Conservation (phyloP, 2,113 vertebrate genomes). For the Jaculus jaculus region DNA sequence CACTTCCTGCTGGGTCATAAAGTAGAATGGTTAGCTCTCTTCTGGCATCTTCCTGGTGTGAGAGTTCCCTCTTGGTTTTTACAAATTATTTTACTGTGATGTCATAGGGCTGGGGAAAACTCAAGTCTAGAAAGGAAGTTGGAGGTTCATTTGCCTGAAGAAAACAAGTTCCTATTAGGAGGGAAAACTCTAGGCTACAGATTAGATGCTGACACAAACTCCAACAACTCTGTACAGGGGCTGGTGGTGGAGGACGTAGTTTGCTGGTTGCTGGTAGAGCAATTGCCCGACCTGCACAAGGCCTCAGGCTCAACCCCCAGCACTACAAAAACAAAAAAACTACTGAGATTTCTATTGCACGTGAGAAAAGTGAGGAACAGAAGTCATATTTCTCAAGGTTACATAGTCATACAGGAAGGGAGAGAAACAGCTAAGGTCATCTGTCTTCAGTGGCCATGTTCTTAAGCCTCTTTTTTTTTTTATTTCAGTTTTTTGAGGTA, state of each 20-base stretch:
- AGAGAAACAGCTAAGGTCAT: not conserved
- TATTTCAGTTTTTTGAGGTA: no score
- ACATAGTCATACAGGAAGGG: not conserved
- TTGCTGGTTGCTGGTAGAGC: not conserved
- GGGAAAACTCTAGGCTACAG: not conserved
- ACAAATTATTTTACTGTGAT: slow-evolving; percentile 21
- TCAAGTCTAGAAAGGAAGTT: not conserved
- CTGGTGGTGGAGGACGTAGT: not conserved
- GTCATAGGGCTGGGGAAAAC: not conserved
- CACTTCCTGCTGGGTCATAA: slow-evolving; percentile 17
- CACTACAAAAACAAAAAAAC: not conserved
- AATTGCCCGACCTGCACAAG: no score
- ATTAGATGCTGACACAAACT: not conserved
- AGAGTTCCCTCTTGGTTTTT: slow-evolving; percentile 6
- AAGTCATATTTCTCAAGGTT: not conserved
- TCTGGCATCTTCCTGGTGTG: not conserved
- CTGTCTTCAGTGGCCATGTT: not conserved
- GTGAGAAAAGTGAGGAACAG: slow-evolving; percentile 28
- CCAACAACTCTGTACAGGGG: not conserved
- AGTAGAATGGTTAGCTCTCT: not conserved
- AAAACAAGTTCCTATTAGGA: not conserved
- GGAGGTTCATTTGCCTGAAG: not conserved
- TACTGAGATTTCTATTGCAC: slow-evolving; percentile 4
- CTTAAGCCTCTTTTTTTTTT: not conserved
- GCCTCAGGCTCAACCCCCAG: not conserved